These are phyloP conservation scores for Callipepla squamata DNA, from an alignment of 2,113 vertebrate genomes.

Conservation along the genomic window DNA sequence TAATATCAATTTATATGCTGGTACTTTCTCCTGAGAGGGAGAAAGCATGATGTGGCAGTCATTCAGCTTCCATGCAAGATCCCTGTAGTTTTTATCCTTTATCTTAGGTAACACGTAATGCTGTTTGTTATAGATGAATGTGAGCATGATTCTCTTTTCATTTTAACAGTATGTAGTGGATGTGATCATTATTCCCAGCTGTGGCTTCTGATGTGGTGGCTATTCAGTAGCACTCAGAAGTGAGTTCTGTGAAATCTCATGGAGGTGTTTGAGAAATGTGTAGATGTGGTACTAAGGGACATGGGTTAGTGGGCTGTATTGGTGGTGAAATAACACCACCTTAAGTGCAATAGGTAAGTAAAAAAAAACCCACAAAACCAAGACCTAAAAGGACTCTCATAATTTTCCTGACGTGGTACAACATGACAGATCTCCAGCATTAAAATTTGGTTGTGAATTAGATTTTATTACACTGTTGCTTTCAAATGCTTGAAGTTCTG, in stretches of 20 bases:
- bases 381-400: not conserved
- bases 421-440: not conserved
- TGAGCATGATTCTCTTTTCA: not conserved
- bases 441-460: constrained; percentile 37
- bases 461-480: constrained; percentile 35
- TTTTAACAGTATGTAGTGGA: not conserved
- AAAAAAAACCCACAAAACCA: not conserved
- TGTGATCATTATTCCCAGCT: not conserved
- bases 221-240: not conserved
- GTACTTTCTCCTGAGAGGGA: not conserved
- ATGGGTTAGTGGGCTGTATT: not conserved
- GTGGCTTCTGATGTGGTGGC: not conserved
- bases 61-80: not conserved
- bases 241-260: not conserved
- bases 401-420: rapidly evolving
- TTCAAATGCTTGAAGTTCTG: constrained; percentile 8
- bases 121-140: not conserved
- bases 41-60: not conserved
- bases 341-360: not conserved
- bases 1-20: not conserved
- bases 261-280: too few species aligned
- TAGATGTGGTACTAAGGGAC: too few species aligned
- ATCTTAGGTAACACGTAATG: not conserved
- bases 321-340: not conserved
- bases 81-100: not conserved